Evolutionary conservation across 37 sponge, comb jelly and placozoan genomes (phyloP).

Genomic region (Aphrocallistes beatrix): DNA sequence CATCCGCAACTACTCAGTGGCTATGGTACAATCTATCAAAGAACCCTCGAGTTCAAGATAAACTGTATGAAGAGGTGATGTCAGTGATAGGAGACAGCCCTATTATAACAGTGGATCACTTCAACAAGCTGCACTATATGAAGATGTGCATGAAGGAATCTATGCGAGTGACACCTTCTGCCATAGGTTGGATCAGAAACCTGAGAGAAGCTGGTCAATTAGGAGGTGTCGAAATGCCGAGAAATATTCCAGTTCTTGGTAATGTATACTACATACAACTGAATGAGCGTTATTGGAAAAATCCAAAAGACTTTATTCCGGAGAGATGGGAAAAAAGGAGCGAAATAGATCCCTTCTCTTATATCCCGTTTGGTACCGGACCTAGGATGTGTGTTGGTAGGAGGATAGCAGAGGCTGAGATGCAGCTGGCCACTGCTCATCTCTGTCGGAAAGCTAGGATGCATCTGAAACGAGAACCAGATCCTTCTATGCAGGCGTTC

Average conservation of each 20-base stretch:
- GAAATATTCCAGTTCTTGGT: not conserved
- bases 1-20: not conserved
- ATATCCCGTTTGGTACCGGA: slow-evolving; percentile 24
- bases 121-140: slow-evolving; percentile 4
- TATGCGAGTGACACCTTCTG: not conserved
- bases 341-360: slow-evolving; percentile 21
- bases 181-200: not conserved
- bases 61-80: not conserved
- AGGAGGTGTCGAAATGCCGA: not conserved
- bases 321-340: slow-evolving; percentile 18
- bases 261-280: not conserved
- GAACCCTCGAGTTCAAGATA: not conserved
- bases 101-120: not conserved
- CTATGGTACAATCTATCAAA: not conserved
- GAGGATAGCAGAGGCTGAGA: not conserved
- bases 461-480: not conserved
- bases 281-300: not conserved
- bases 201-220: not conserved
- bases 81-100: not conserved
- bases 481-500: not conserved
- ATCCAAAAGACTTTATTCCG: not conserved
- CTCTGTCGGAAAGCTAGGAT: not conserved
- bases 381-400: slow-evolving; percentile 24
- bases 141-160: not conserved
- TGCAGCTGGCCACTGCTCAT: slow-evolving; percentile 6